Evolutionary conservation across 2,113 vertebrate genomes (phyloP).

Genomic region (Thermophis baileyi): DNA sequence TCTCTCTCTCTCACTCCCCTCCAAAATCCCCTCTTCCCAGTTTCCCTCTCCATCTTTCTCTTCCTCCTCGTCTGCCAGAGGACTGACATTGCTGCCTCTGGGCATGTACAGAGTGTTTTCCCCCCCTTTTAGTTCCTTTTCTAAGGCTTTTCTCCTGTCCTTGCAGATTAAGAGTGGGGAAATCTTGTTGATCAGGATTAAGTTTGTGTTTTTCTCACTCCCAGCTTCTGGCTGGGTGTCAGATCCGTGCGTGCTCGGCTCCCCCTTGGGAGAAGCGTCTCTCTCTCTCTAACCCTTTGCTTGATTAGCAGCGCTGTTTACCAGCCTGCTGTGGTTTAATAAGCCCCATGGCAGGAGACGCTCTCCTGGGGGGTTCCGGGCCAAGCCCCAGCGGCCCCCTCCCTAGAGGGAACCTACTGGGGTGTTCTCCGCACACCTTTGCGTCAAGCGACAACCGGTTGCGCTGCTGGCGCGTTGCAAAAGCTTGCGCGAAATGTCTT

Average conservation of each 20-base stretch:
- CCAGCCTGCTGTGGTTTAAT: conserved; percentile 16
- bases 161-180: no score
- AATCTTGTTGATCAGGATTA: neutral
- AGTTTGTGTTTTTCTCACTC: neutral
- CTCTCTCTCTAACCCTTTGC: neutral
- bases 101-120: neutral
- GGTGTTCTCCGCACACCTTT: neutral
- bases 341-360: neutral
- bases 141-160: neutral
- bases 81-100: neutral
- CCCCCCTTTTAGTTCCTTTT: no score
- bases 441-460: neutral
- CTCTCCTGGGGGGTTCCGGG: fast-evolving
- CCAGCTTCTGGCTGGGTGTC: neutral
- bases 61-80: neutral
- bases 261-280: neutral
- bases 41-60: neutral
- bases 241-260: fast-evolving
- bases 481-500: neutral
- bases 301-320: conserved; percentile 45
- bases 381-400: neutral
- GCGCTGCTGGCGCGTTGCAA: neutral
- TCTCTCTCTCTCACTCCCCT: no score
- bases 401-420: neutral
- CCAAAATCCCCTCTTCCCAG: no score